These are phyloP conservation scores for Buceros bicornis DNA, from an alignment of 2,797 vertebrate species.

Conservation along the genomic window DNA sequence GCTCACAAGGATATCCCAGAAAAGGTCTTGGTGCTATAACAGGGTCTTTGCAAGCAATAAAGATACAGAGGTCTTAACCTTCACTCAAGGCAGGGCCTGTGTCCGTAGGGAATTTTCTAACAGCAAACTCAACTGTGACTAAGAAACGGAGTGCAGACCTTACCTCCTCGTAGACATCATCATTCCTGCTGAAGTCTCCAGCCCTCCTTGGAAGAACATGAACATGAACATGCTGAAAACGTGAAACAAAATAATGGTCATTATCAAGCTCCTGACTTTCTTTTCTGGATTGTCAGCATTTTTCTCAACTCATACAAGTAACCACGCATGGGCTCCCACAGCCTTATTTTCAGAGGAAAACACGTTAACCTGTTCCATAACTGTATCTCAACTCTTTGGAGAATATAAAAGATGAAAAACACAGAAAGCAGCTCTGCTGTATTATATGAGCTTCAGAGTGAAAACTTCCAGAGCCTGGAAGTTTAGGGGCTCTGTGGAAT, in stretches of 20 bases:
- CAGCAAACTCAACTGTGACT: not conserved
- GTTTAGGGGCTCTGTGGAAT: slow-evolving; percentile 50
- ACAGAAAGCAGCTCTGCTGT: slow-evolving; percentile 17
- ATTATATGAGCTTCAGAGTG: slow-evolving; percentile 4
- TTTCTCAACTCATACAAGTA: slow-evolving; percentile 25
- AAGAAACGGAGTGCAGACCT: not conserved
- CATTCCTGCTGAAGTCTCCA: slow-evolving; percentile 87
- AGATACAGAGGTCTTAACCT: not conserved
- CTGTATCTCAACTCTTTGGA: slow-evolving; percentile 33
- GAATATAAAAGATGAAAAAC: slow-evolving; percentile 50
- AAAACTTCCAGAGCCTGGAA: slow-evolving; percentile 21
- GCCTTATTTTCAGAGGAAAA: slow-evolving; percentile 66
- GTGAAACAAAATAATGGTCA: slow-evolving; percentile 39
- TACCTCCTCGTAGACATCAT: slow-evolving; percentile 87
- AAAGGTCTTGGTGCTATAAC: not conserved
- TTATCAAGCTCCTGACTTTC: slow-evolving; percentile 18
- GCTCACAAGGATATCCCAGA: not conserved
- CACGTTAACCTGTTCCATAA: slow-evolving; percentile 51
- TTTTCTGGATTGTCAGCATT: slow-evolving; percentile 49
- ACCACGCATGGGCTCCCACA: not conserved
- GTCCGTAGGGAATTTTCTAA: not conserved
- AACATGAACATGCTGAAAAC: slow-evolving; percentile 88
- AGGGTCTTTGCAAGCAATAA: not conserved
- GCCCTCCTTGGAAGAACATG: slow-evolving; percentile 86
- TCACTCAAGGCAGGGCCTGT: not conserved